Percentiles rank a stretch among this genome's conserved stretches.
Conservation (phyloP, 1,140 invertebrate genomes). For the Leptinotarsa lineolata region DNA sequence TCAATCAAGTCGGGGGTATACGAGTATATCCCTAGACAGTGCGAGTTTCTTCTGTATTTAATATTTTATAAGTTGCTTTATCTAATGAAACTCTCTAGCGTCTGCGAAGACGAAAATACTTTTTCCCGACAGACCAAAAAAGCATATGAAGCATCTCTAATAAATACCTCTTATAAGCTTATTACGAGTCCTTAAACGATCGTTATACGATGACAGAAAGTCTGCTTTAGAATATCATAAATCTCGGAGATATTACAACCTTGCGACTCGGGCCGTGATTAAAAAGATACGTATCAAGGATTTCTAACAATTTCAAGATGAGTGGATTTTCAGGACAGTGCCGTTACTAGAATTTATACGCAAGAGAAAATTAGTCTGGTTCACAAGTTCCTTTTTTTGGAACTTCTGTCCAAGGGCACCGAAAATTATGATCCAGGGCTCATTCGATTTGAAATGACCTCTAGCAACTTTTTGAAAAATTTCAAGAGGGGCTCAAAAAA, state of each 20-base stretch:
- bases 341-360: background rate
- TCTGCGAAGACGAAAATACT: background rate
- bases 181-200: conserved; percentile 16
- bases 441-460: no score
- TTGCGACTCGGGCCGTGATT: background rate
- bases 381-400: no score
- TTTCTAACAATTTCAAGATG: conserved; percentile 5
- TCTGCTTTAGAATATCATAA: conserved; percentile 16
- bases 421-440: no score
- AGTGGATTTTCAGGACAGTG: background rate
- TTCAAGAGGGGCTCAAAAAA: no score
- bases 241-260: conserved; percentile 2
- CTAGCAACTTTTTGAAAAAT: no score
- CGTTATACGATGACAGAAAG: conserved; percentile 20
- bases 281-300: background rate
- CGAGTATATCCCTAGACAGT: no score
- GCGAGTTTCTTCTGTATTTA: background rate
- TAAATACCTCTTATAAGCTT: conserved; percentile 14
- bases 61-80: background rate
- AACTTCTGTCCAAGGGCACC: no score
- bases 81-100: background rate
- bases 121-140: conserved; percentile 9
- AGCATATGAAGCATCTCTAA: conserved; percentile 17
- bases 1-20: no score
- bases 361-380: background rate